Conservation (phyloP, 2,888 invertebrate genomes). For the Cactoblastis cactorum region DNA sequence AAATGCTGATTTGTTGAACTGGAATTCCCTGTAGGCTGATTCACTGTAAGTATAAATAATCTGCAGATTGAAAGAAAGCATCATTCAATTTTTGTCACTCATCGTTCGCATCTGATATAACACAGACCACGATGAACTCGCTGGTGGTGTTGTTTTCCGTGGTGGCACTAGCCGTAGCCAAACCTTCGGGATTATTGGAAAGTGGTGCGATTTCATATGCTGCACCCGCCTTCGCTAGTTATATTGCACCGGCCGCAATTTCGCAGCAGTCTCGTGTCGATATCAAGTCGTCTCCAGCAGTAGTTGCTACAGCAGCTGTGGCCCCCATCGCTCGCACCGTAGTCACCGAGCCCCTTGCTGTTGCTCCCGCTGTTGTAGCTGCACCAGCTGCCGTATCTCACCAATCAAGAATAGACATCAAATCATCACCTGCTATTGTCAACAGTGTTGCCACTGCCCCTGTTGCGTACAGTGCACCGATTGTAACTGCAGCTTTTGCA, state of each 20-base stretch:
- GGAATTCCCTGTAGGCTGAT: conserved; percentile 61
- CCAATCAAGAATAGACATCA: conserved; percentile 48
- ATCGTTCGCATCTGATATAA: conserved; percentile 59
- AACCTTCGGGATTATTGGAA: conserved; percentile 38
- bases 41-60: conserved; percentile 60
- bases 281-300: conserved; percentile 33
- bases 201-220: conserved; percentile 35
- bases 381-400: conserved; percentile 33
- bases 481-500: conserved; percentile 21
- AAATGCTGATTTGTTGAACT: conserved; percentile 58
- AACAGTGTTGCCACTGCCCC: conserved; percentile 30
- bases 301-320: conserved; percentile 29
- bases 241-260: conserved; percentile 40
- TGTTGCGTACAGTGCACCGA: conserved; percentile 24
- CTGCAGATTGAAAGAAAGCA: conserved; percentile 54
- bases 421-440: conserved; percentile 42
- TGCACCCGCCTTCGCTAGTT: conserved; percentile 31
- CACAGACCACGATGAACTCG: conserved; percentile 81
- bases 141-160: conserved; percentile 83
- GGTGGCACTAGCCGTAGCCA: conserved; percentile 63
- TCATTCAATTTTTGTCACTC: conserved; percentile 58
- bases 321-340: conserved; percentile 12
- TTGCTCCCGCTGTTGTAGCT: conserved; percentile 7
- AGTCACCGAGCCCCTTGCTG: not conserved
- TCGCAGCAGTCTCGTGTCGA: conserved; percentile 63